Evolutionary conservation across 2,888 invertebrate species (phyloP), one percentile per base, ranked within the genome.

Genomic region (Acrobasis suavella): DNA sequence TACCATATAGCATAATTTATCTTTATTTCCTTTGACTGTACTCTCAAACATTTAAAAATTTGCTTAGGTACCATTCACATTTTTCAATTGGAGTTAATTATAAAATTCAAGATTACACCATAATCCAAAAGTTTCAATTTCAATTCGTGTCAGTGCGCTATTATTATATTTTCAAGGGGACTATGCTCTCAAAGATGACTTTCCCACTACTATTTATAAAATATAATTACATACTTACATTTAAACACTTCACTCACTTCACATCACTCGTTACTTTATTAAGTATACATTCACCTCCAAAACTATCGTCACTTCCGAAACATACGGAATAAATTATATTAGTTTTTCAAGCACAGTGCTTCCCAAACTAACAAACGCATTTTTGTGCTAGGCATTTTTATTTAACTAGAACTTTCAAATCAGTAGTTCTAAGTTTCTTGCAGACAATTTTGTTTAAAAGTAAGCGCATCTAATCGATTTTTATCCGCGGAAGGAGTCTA

Each of bases 221-320:
- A 58, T 22, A 50, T n/a, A n/a, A n/a, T n/a, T n/a, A n/a, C 2
- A 7, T 39, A 52, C 42, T 60, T 39, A 60, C 60, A 2, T 39
- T 60, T 46, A 46, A 15, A 39, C 38, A 51, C 16, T 22, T 22
- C 22, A 22, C 22, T 22, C 22, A 15, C 32, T 15, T 37, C 15
- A 60, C n/a, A 51, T 22, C 39, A 61, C 10, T 58, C 32, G 15
- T n/a, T 46, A 8, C 37, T 17, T 37, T 55, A 63, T 49, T 58
- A 58, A 59, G 42, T 50, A 59, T 59, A 12, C 50, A 46, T 54
- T 61, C 56, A 42, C 16, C 42, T 59, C 51, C 50, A 42, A 50
- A 56, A 58, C 50, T 17, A 50, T 46, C 51, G 59, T 50, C 55
- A 58, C 63, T 65, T 61, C 63, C 65, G 58, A 65, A 65, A 65